Percentiles rank a stretch among this genome's conserved stretches.
Conservation (phyloP, 2,888 invertebrate genomes). For the Craniophora ligustri region DNA sequence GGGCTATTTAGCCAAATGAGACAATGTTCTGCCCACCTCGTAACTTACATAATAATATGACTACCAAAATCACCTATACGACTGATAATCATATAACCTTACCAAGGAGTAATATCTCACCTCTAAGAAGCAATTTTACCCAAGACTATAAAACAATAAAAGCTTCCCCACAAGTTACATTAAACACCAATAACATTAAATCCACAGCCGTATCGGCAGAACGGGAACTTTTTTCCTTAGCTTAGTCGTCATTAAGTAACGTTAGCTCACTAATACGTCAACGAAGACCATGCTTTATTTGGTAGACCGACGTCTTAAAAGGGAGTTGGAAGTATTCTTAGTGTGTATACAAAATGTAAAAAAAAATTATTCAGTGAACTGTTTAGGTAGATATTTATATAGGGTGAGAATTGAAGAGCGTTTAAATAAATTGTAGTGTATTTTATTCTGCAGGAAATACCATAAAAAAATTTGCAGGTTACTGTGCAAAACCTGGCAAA, state of each 20-base stretch:
- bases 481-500: background rate
- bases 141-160: slow-evolving; percentile 37
- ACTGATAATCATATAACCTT: too few relatives aligned
- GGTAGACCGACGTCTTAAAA: slow-evolving; percentile 41
- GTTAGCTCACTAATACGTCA: slow-evolving; percentile 64
- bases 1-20: too few relatives aligned
- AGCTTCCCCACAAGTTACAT: slow-evolving; percentile 26
- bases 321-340: slow-evolving; percentile 28
- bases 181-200: slow-evolving; percentile 43
- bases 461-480: background rate
- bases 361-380: slow-evolving; percentile 27
- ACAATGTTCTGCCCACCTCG: too few relatives aligned
- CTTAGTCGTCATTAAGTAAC: slow-evolving; percentile 67
- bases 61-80: too few relatives aligned
- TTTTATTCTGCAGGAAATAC: background rate
- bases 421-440: background rate
- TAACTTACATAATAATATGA: too few relatives aligned
- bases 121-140: background rate
- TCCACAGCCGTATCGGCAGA: slow-evolving; percentile 39
- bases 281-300: slow-evolving; percentile 59
- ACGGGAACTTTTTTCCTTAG: slow-evolving; percentile 52
- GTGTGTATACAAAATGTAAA: slow-evolving; percentile 29
- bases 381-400: slow-evolving; percentile 27
- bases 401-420: slow-evolving; percentile 13
- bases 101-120: too few relatives aligned